Evolutionary conservation across 2,797 vertebrate species (phyloP).

Genomic region (Jordanella pulchra): DNA sequence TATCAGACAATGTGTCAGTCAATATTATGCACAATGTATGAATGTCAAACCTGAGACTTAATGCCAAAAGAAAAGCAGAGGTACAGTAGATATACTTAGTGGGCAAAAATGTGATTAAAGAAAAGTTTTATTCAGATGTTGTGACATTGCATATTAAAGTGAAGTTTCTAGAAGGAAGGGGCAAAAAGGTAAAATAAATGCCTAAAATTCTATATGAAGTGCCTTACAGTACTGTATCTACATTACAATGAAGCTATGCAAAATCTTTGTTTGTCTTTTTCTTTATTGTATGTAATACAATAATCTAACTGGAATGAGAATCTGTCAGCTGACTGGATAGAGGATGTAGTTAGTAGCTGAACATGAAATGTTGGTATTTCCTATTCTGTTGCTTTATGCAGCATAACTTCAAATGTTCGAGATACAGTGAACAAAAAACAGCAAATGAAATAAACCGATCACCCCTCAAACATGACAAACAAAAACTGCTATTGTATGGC

Average conservation of each 20-base stretch:
- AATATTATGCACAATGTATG: slow-evolving; percentile 81
- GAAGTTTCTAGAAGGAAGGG: slow-evolving; percentile 63
- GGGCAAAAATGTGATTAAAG: slow-evolving; percentile 59
- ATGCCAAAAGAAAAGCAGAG: slow-evolving; percentile 77
- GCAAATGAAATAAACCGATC: slow-evolving; percentile 63
- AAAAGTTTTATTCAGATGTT: slow-evolving; percentile 57
- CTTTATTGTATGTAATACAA: slow-evolving; percentile 87
- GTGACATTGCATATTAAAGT: slow-evolving; percentile 69
- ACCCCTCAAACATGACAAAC: slow-evolving; percentile 68
- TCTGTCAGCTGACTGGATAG: slow-evolving; percentile 58
- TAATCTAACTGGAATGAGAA: slow-evolving; percentile 76
- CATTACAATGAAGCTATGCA: slow-evolving; percentile 98
- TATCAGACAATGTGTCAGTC: slow-evolving; percentile 70
- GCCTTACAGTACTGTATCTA: slow-evolving; percentile 90
- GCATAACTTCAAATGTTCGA: slow-evolving; percentile 71
- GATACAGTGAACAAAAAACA: slow-evolving; percentile 66
- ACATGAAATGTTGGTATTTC: slow-evolving; percentile 55
- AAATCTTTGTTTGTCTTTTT: slow-evolving; percentile 78
- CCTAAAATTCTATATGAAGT: slow-evolving; percentile 86
- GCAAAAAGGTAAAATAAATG: slow-evolving; percentile 81
- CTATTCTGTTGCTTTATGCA: slow-evolving; percentile 70
- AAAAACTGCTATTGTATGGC: slow-evolving; percentile 85
- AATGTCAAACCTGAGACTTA: slow-evolving; percentile 79
- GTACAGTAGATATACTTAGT: slow-evolving; percentile 60
- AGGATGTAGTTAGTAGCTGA: slow-evolving; percentile 69